These are phyloP conservation scores for Melipona quadrifasciata DNA, from an alignment of 1,140 invertebrate species.

Conservation along the genomic window DNA sequence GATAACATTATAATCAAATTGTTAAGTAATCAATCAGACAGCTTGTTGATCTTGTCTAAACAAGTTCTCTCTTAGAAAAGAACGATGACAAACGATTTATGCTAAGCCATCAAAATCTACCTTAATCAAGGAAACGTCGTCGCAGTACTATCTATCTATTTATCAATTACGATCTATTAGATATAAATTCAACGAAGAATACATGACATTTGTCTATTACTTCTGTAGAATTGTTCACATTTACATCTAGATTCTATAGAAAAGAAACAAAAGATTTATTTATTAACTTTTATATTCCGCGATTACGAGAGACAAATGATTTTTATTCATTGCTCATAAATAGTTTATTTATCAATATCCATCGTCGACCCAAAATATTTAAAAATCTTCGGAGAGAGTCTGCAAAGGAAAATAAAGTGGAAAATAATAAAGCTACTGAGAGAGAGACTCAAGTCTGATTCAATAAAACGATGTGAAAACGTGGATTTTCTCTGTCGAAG, in stretches of 20 bases:
- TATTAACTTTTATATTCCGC: background rate
- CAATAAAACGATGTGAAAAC: background rate
- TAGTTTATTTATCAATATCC: background rate
- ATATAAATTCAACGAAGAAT: background rate
- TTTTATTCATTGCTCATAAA: background rate
- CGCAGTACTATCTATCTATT: background rate
- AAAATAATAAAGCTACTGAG: background rate
- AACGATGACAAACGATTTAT: background rate
- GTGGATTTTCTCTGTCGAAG: no score
- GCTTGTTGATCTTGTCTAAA: background rate
- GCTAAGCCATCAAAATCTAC: rapidly evolving
- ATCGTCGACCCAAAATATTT: background rate
- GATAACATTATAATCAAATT: background rate
- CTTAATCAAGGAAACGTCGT: background rate
- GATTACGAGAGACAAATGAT: background rate
- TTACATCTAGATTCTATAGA: background rate
- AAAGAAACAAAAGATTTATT: background rate
- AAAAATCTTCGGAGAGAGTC: no score
- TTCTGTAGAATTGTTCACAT: background rate
- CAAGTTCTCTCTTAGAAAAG: background rate
- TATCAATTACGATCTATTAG: background rate
- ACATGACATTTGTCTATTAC: background rate
- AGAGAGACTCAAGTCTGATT: background rate
- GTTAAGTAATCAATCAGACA: background rate
- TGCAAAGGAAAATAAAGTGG: no score